Base-by-base conservation (phyloP, 2,888 invertebrate genomes). In the Spatulosminthurus flaviceps region DNA sequence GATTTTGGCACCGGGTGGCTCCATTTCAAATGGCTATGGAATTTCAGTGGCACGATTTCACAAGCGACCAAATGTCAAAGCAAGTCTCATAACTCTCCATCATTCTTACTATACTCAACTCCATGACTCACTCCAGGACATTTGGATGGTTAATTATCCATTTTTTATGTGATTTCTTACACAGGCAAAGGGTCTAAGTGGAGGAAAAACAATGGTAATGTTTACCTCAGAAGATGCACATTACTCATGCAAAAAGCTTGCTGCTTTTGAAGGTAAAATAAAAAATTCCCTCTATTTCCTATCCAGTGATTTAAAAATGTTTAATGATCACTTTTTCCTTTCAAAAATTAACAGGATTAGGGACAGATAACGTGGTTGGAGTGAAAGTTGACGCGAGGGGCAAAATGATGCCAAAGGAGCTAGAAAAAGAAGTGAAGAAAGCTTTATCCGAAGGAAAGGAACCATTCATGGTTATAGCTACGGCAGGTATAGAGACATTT, bases 201-300 rank as follows among this genome's bases (percentile, higher is more conserved):
- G 91, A 0, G 88, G 92, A 1, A 92, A 93, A 4, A 91, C 92
- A 60, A 88, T 96, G 82, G 92, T 94, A 0, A 88, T 95, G 0
- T 95, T 94, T 87, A 94, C 95, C 0, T 96, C 96, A 0, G 93
- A 93, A 87, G 94, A 96, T 84, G 95, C 96, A 5, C 97, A 97
- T 88, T 97, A 96, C 87, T 97, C 96, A 0, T 92, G 96, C 22
- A 92, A 93, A 86, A 95, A 96, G 87, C 90, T 96, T 86, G 93
- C 95, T 0, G 92, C 94, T 0, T 85, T 84, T 80, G 82, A 82
- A 82, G 85, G 85, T 80, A 22, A 29, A 61, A 61, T n/a, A n/a
- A n/a, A n/a, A n/a, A n/a, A n/a, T n/a, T n/a, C n/a, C n/a, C n/a
- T n/a, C n/a, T n/a, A n/a, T n/a, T n/a, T n/a, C n/a, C n/a, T n/a